Conservation (phyloP, 2,113 vertebrate species). For the Archocentrus centrarchus region DNA sequence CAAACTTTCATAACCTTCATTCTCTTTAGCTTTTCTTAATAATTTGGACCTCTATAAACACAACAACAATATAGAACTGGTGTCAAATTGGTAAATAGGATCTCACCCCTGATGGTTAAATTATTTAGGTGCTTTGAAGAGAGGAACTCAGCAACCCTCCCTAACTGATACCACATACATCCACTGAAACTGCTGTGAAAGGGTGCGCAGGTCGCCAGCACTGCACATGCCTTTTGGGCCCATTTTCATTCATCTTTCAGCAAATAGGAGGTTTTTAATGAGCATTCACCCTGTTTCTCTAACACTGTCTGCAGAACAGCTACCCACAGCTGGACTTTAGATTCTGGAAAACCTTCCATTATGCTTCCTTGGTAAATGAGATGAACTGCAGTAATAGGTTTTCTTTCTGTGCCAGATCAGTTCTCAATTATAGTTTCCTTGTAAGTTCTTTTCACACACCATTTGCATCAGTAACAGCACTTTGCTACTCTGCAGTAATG, state of each 20-base stretch:
- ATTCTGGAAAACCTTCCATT: slow-evolving; percentile 52
- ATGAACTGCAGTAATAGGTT: slow-evolving; percentile 41
- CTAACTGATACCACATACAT: slow-evolving; percentile 74
- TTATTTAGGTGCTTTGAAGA: slow-evolving; percentile 77
- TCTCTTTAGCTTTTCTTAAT: slow-evolving; percentile 45
- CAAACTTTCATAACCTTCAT: slow-evolving; percentile 27
- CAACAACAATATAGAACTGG: slow-evolving; percentile 48
- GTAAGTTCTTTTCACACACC: slow-evolving; percentile 7
- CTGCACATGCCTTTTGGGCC: slow-evolving; percentile 44
- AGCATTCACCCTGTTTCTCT: slow-evolving; percentile 66
- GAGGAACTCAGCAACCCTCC: slow-evolving; percentile 66
- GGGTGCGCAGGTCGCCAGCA: slow-evolving; percentile 39
- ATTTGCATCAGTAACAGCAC: slow-evolving; percentile 5
- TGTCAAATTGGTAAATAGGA: slow-evolving; percentile 74
- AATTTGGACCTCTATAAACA: slow-evolving; percentile 62
- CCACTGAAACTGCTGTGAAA: slow-evolving; percentile 53
- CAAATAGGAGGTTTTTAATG: slow-evolving; percentile 75
- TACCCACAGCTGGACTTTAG: slow-evolving; percentile 60
- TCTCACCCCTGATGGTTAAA: slow-evolving; percentile 78
- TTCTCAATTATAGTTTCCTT: slow-evolving; percentile 9
- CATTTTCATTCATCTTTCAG: slow-evolving; percentile 69
- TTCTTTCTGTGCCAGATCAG: slow-evolving; percentile 12
- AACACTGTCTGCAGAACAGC: slow-evolving; percentile 62
- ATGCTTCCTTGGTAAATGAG: slow-evolving; percentile 59
- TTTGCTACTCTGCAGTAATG: neutral